Evolutionary conservation across 2,797 vertebrate species (phyloP).

Genomic region (Sebastes steindachneri): DNA sequence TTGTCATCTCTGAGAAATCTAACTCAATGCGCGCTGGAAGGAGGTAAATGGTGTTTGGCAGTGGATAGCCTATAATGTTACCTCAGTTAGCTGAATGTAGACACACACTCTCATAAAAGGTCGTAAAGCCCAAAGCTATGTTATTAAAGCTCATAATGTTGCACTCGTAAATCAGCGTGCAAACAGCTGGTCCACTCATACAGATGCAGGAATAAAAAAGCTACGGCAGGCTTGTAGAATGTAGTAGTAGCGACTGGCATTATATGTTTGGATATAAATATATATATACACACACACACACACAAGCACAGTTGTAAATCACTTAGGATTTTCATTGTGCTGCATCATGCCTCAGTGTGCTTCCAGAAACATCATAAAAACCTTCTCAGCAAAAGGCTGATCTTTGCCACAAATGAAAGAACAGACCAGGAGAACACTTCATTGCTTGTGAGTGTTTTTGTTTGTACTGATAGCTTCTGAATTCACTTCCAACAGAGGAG

Average conservation of each 20-base stretch:
- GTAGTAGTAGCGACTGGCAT: neutral
- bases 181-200: constrained; percentile 51
- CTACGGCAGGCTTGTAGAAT: neutral
- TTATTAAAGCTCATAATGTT: constrained; percentile 72
- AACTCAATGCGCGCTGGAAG: constrained; percentile 24
- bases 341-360: neutral
- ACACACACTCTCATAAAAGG: constrained; percentile 57
- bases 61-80: constrained; percentile 52
- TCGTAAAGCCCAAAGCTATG: constrained; percentile 65
- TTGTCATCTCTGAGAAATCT: constrained; percentile 56
- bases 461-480: neutral
- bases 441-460: neutral
- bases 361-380: neutral
- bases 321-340: neutral
- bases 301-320: neutral
- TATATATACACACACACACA: neutral
- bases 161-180: constrained; percentile 63
- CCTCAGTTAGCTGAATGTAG: constrained; percentile 52
- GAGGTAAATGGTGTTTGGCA: constrained; percentile 58
- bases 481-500: neutral
- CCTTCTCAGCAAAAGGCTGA: neutral
- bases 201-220: constrained; percentile 26
- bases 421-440: neutral
- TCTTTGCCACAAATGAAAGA: neutral
- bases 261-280: neutral